Evolutionary conservation across 2,888 invertebrate genomes (phyloP), one percentile per base, ranked within the genome.

Genomic region (Aspidiotus rigidus): DNA sequence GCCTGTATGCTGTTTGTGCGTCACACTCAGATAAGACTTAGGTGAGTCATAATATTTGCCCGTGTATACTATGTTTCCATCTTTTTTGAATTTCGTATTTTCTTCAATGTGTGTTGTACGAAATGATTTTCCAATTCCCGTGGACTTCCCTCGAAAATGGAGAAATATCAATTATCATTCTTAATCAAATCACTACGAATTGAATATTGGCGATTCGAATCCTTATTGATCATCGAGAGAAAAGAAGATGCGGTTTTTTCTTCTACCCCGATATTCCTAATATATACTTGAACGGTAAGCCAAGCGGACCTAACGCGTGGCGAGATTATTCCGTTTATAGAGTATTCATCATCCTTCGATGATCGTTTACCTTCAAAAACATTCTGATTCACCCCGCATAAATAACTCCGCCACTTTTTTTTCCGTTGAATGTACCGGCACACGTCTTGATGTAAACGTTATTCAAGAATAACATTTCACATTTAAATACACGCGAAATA

Each of bases 401-500:
- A 49, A 49, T 49, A 49, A 49, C 3, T 49, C n/a, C 49, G 49
- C 49, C n/a, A 13, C 49, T n/a, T 13, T n/a, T 49, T 49, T 49
- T 49, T 49, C n/a, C 6, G 28, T 28, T 28, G 10, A 13, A 49
- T 49, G n/a, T 11, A 49, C 49, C 49, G 49, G 49, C 49, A 49
- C 49, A 49, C 49, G 49, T 49, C 49, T 49, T 49, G 49, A 13
- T 28, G 28, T 28, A 28, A 28, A 28, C 28, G 28, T 13, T 49
- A 49, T 49, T 49, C 49, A n/a, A 49, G 49, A 49, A 49, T 49
- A 49, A 13, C 10, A 49, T n/a, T 11, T 49, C n/a, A 13, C 6
- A 49, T 49, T 49, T n/a, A n/a, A 49, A 49, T 49, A 49, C 49
- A 49, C 49, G 49, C 49, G 49, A 49, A 49, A 49, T 49, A 28